These are phyloP conservation scores for Mallotus villosus DNA, from an alignment of 2,797 vertebrate species.

Conservation along the genomic window DNA sequence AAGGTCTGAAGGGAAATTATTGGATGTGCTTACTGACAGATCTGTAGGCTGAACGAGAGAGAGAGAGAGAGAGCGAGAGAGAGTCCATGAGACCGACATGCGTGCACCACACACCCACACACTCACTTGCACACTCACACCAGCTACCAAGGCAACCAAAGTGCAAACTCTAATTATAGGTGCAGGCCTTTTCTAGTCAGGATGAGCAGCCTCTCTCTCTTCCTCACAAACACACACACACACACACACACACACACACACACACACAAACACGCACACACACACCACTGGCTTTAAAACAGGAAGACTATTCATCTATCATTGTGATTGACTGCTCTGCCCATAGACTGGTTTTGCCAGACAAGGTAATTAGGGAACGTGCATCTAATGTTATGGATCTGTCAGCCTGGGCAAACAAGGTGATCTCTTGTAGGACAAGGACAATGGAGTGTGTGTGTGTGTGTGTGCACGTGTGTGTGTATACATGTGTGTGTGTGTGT, in stretches of 20 bases:
- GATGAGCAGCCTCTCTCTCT: background rate
- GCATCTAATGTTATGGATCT: background rate
- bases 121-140: slow-evolving; percentile 41
- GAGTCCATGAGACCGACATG: no score
- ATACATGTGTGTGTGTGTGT: slow-evolving; percentile 7
- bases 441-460: background rate
- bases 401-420: background rate
- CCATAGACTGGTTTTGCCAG: background rate
- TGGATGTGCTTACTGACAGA: no score
- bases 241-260: background rate
- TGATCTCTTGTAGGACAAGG: no score
- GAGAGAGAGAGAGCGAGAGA: no score
- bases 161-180: slow-evolving; percentile 68
- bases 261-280: background rate
- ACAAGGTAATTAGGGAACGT: background rate
- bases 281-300: background rate
- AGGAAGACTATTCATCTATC: background rate
- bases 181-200: slow-evolving; percentile 21
- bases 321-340: background rate
- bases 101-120: background rate
- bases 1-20: no score
- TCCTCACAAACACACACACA: no score
- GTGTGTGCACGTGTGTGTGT: background rate
- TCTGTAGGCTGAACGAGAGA: no score
- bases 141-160: slow-evolving; percentile 67